Base-by-base conservation (phyloP, 1,140 invertebrate species). In the Luehdorfia chinensis region DNA sequence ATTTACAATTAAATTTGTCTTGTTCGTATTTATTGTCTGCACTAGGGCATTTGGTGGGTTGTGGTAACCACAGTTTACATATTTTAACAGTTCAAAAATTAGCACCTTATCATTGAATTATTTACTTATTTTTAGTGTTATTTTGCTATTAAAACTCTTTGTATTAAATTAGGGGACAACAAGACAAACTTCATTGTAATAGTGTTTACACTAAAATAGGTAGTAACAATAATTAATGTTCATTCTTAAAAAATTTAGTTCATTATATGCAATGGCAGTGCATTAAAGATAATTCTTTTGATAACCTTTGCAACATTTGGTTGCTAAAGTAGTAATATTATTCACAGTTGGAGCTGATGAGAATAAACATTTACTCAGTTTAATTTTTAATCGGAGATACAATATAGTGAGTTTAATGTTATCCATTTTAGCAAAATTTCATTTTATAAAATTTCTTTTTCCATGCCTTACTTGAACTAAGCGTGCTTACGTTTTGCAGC, bases 251-350 rank as follows among this genome's bases (percentile, higher is more conserved):
- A 23, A 25, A 8, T 1, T 23, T 11, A 36, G 1, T 21, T 12
- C 13, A 21, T 13, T 1, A 37, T 25, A 14, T 65, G 65, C 59
- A 72, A 66, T 72, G 68, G 68, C 68, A 72, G 67, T 71, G 67
- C 59, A 53, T 62, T 59, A 51, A 47, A 47, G 45, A 50, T 50
- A 48, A 39, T 8, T 23, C 36, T 25, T 23, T 8, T 11, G 12
- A 11, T 6, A 23, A 39, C 3, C 2, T 25, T 39, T 4, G 19
- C 27, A 44, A 16, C 11, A 33, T 31, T 50, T 19, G 39, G 8
- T 25, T 32, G 34, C 31, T 37, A 34, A 23, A 36, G n/a, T n/a
- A n/a, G n/a, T n/a, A n/a, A n/a, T n/a, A n/a, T n/a, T n/a, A n/a
- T n/a, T n/a, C n/a, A n/a, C n/a, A n/a, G n/a, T n/a, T n/a, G n/a